Evolutionary conservation across 1,140 invertebrate species (phyloP).

Genomic region (Scaptomyza pallida): DNA sequence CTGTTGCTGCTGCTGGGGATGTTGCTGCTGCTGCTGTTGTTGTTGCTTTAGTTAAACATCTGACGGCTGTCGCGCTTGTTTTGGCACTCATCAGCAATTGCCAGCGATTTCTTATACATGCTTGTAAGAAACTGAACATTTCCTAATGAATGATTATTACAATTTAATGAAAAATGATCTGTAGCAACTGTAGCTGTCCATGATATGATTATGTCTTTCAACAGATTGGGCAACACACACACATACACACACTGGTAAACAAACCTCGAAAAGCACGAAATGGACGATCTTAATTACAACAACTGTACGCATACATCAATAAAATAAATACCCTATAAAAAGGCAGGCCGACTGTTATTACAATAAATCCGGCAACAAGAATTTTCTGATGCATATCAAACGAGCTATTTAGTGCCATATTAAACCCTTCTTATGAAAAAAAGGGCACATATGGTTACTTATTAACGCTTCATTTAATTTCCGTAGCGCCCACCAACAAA

Average conservation of each 20-base stretch:
- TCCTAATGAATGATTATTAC: conserved; percentile 78
- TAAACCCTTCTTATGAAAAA: conserved; percentile 37
- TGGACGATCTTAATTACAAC: conserved; percentile 65
- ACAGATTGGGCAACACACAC: conserved; percentile 44
- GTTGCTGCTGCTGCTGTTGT: conserved; percentile 22
- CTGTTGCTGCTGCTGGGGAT: conserved; percentile 24
- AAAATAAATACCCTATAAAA: conserved; percentile 42
- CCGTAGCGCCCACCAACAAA: conserved; percentile 63
- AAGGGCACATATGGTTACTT: conserved; percentile 56
- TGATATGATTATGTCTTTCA: conserved; percentile 38
- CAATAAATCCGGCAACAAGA: conserved; percentile 10
- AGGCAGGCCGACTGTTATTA: background rate
- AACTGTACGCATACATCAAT: conserved; percentile 50
- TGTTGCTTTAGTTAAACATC: conserved; percentile 1
- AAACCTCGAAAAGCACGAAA: conserved; percentile 13
- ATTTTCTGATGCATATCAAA: conserved; percentile 58
- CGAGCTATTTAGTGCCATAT: conserved; percentile 56
- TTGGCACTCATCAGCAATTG: conserved; percentile 48
- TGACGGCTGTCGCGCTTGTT: conserved; percentile 28
- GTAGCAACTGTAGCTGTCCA: conserved; percentile 47
- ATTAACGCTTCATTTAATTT: conserved; percentile 78
- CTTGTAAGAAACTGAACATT: conserved; percentile 42
- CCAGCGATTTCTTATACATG: conserved; percentile 9
- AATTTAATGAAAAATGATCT: conserved; percentile 76
- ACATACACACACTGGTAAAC: too few relatives aligned